Conservation (phyloP, 1,140 invertebrate genomes). For the Drosophila pandora region DNA sequence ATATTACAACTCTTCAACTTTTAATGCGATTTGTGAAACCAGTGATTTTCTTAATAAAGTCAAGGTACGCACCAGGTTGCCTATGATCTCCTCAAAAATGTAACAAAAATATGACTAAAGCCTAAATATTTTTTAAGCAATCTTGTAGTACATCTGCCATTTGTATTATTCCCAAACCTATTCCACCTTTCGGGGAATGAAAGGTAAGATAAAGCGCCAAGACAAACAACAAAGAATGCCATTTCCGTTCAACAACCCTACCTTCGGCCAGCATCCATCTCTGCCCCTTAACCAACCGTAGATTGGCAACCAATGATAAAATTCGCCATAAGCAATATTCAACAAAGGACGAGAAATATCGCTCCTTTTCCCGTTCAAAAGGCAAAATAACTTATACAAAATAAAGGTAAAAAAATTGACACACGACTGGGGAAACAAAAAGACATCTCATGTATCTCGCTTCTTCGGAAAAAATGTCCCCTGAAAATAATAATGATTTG, state of each 20-base stretch:
- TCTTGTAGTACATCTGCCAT: too few relatives aligned
- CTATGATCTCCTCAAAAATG: neutral
- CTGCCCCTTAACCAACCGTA: slow-evolving; percentile 21
- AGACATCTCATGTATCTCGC: slow-evolving; percentile 53
- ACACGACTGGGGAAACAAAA: slow-evolving; percentile 45
- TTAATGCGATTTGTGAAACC: slow-evolving; percentile 19
- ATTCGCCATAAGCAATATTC: slow-evolving; percentile 64
- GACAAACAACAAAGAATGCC: slow-evolving; percentile 66
- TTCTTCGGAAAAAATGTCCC: slow-evolving; percentile 54
- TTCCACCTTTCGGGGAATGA: slow-evolving; percentile 8
- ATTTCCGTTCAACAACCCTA: slow-evolving; percentile 62
- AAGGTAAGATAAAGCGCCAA: slow-evolving; percentile 40
- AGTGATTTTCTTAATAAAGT: slow-evolving; percentile 14
- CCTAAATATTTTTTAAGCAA: too few relatives aligned
- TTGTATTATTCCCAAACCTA: slow-evolving; percentile 9
- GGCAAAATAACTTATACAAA: slow-evolving; percentile 62
- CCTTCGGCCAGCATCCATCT: slow-evolving; percentile 10
- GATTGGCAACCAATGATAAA: slow-evolving; percentile 68
- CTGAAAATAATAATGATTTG: slow-evolving; percentile 81
- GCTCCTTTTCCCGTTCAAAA: slow-evolving; percentile 13
- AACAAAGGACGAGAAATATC: slow-evolving; percentile 50
- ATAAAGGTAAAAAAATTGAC: slow-evolving; percentile 73
- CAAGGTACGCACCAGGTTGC: neutral
- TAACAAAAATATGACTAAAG: too few relatives aligned
- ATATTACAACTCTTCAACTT: slow-evolving; percentile 25